A percentile compares a stretch with the other conserved stretches of the same genome.
Evolutionary conservation across 2,797 vertebrate genomes (phyloP).

Genomic region (Sebastolobus altivelis): DNA sequence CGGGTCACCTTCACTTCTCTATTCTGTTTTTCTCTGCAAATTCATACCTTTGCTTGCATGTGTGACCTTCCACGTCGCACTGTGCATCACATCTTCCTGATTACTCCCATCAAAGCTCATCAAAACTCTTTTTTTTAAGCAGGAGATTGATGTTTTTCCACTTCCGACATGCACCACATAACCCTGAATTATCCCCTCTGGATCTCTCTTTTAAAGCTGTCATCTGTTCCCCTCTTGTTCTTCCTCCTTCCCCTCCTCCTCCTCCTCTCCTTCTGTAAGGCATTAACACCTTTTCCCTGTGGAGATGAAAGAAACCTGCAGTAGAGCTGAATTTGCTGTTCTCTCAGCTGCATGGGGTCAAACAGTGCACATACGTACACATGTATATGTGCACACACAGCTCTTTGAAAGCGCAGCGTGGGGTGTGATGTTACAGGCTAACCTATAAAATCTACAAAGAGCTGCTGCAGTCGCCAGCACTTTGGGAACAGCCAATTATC

Average conservation of each 20-base stretch:
- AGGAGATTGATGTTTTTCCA: conserved; percentile 26
- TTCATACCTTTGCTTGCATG: conserved; percentile 6
- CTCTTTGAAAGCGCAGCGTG: conserved; percentile 56
- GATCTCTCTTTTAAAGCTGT: conserved; percentile 42
- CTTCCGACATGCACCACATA: conserved; percentile 2
- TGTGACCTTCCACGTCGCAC: conserved; percentile 17
- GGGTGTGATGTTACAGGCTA: conserved; percentile 57
- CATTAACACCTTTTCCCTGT: conserved; percentile 74
- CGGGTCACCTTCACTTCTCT: conserved; percentile 51
- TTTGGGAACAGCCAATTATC: conserved; percentile 69
- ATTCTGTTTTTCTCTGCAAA: conserved; percentile 4
- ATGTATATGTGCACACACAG: conserved; percentile 20
- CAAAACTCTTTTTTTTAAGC: conserved; percentile 29
- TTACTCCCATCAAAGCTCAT: conserved; percentile 37
- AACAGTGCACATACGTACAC: conserved; percentile 26
- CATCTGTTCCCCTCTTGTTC: conserved; percentile 27
- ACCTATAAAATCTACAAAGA: conserved; percentile 82
- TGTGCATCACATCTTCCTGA: conserved; percentile 6
- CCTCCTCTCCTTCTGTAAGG: conserved; percentile 61
- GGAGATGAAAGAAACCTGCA: conserved; percentile 74
- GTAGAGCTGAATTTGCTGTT: conserved; percentile 62
- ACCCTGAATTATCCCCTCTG: conserved; percentile 36
- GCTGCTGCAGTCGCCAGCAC: conserved; percentile 48
- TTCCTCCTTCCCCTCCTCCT: conserved; percentile 10
- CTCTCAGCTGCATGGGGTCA: conserved; percentile 48